These are phyloP conservation scores for Gasterosteus nipponicus DNA, from an alignment of 2,113 vertebrate species.

Conservation along the genomic window DNA sequence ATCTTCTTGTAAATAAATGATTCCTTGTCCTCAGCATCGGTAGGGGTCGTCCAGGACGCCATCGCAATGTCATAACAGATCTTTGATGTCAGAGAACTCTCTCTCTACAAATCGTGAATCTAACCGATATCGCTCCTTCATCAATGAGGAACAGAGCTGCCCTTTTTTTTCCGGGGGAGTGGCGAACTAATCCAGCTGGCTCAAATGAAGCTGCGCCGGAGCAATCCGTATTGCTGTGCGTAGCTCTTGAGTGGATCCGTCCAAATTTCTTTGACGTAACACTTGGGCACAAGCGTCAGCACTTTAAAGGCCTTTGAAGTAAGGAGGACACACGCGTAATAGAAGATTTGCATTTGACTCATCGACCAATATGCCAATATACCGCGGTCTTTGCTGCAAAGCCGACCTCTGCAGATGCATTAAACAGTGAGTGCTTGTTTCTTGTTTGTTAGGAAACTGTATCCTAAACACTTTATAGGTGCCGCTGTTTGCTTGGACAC, in stretches of 20 bases:
- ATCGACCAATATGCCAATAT: background rate
- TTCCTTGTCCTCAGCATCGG: too few species aligned
- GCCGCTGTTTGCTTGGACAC: background rate
- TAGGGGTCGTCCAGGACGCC: too few species aligned
- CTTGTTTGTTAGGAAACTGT: background rate
- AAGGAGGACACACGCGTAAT: slow-evolving; percentile 20
- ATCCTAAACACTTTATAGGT: background rate
- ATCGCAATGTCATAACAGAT: too few species aligned
- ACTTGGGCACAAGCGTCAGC: background rate
- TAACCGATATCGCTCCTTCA: too few species aligned
- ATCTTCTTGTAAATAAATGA: too few species aligned
- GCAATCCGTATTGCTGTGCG: too few species aligned
- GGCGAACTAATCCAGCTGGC: too few species aligned
- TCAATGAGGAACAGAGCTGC: too few species aligned
- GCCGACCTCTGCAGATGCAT: background rate
- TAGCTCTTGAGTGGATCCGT: background rate
- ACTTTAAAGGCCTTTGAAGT: slow-evolving; percentile 35
- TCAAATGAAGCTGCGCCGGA: too few species aligned
- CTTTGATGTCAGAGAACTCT: too few species aligned
- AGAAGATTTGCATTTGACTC: slow-evolving; percentile 8
- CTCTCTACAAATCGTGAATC: too few species aligned
- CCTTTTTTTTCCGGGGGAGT: too few species aligned
- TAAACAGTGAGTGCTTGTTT: background rate
- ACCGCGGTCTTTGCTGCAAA: slow-evolving; percentile 30
- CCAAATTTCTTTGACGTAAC: background rate